Percentiles rank a stretch among this genome's conserved stretches.
Conservation (phyloP, 2,888 invertebrate genomes). For the Caenorhabditis wallacei region DNA sequence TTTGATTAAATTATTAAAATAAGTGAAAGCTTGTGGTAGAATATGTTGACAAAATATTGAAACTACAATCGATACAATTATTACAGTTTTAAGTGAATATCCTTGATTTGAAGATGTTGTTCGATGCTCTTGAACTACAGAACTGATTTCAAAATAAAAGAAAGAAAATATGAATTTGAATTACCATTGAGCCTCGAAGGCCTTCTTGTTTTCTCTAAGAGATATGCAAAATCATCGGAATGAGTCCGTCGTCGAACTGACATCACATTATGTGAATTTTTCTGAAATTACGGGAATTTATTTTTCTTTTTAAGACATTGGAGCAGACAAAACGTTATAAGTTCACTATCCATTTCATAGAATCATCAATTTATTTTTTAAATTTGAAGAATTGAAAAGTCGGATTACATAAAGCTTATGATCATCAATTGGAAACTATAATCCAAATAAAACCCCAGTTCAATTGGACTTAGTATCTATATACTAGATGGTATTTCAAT, state of each 20-base stretch:
- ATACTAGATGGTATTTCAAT: not conserved
- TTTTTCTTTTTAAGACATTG: too few species aligned
- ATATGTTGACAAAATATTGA: conserved; percentile 60
- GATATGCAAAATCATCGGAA: conserved; percentile 38
- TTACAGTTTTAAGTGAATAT: conserved; percentile 39
- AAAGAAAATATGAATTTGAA: too few species aligned
- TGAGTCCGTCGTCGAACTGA: conserved; percentile 54
- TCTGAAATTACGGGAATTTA: conserved; percentile 6
- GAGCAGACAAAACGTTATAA: too few species aligned
- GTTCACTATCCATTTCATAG: too few species aligned
- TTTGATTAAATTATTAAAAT: conserved; percentile 32
- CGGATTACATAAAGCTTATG: not conserved
- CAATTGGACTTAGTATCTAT: not conserved
- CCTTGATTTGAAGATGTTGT: conserved; percentile 25
- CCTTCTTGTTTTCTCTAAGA: conserved; percentile 31
- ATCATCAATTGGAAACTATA: not conserved
- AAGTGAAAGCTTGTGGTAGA: conserved; percentile 25
- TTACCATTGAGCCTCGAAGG: conserved; percentile 47
- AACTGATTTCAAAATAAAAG: not conserved
- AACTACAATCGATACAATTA: conserved; percentile 57
- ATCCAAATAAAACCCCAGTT: too few species aligned
- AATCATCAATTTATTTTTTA: too few species aligned
- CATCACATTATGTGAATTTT: conserved; percentile 48
- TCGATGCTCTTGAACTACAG: conserved; percentile 31
- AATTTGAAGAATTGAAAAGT: too few species aligned